Conservation (phyloP, 2,888 invertebrate species). For the Griposia aprilina region DNA sequence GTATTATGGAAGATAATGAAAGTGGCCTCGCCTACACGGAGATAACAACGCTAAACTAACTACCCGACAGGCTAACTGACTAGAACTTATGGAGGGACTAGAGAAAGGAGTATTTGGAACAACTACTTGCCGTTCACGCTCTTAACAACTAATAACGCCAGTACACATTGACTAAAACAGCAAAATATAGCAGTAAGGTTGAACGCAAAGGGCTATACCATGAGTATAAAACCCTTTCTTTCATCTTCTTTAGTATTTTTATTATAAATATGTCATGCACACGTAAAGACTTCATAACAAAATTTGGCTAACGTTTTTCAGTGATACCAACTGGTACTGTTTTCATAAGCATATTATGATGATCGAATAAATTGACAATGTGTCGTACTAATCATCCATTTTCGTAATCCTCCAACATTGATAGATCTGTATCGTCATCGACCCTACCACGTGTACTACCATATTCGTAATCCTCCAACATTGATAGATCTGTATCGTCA, state of each 20-base stretch:
- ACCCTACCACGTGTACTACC: not conserved
- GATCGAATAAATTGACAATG: not conserved
- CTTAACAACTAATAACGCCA: constrained; percentile 11
- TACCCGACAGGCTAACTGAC: constrained; percentile 73
- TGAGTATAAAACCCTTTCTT: not conserved
- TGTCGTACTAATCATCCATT: not conserved
- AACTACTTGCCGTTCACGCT: constrained; percentile 67
- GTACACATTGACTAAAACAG: constrained; percentile 19
- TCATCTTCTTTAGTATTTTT: not conserved
- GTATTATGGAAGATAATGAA: constrained; percentile 85
- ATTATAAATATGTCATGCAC: not conserved
- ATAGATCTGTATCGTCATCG: too few species aligned
- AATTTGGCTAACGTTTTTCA: not conserved
- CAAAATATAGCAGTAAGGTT: not conserved
- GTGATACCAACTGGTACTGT: not conserved
- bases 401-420: not conserved
- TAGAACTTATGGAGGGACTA: constrained; percentile 87
- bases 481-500: too few species aligned
- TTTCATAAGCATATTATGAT: not conserved
- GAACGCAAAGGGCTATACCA: not conserved
- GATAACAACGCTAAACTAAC: constrained; percentile 78
- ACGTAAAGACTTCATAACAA: not conserved
- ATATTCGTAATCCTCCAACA: not conserved
- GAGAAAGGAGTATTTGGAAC: constrained; percentile 80
- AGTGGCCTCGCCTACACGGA: constrained; percentile 86